Conservation (phyloP, 2,113 vertebrate genomes). For the Abramis brama region DNA sequence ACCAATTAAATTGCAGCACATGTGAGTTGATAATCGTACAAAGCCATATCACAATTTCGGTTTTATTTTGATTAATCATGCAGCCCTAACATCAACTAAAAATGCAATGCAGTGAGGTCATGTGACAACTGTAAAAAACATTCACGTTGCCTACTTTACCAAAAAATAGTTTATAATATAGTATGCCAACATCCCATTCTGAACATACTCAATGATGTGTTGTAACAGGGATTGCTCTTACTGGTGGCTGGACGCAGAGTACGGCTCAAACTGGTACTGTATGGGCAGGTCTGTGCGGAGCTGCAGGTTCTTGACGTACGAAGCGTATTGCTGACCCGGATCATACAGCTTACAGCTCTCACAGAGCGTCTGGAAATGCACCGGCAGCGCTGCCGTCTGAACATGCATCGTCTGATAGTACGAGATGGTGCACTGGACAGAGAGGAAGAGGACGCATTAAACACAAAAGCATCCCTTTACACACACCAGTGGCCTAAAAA, state of each 20-base stretch:
- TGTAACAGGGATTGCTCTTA: conserved; percentile 54
- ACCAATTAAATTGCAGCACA: no score
- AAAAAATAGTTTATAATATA: no score
- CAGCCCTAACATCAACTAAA: no score
- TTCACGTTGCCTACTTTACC: no score
- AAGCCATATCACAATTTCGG: no score
- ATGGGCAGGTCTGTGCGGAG: conserved; percentile 77
- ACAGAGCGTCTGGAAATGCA: conserved; percentile 92
- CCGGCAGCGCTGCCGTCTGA: conserved; percentile 88
- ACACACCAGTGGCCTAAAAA: background rate
- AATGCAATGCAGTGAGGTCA: no score
- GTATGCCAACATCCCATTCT: no score
- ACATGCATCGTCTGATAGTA: conserved; percentile 97
- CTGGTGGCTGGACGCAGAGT: conserved; percentile 70
- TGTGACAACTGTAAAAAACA: no score
- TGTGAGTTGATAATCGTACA: no score
- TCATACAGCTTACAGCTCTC: conserved; percentile 97
- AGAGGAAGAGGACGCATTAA: background rate
- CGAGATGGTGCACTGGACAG: conserved; percentile 88
- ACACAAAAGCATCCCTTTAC: background rate
- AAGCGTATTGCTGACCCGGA: conserved; percentile 90
- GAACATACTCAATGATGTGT: background rate
- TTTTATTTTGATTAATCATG: no score
- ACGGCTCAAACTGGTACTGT: conserved; percentile 86
- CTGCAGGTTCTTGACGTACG: conserved; percentile 85